Conservation (phyloP, 1,140 invertebrate species). For the Epicauta chinensis region DNA sequence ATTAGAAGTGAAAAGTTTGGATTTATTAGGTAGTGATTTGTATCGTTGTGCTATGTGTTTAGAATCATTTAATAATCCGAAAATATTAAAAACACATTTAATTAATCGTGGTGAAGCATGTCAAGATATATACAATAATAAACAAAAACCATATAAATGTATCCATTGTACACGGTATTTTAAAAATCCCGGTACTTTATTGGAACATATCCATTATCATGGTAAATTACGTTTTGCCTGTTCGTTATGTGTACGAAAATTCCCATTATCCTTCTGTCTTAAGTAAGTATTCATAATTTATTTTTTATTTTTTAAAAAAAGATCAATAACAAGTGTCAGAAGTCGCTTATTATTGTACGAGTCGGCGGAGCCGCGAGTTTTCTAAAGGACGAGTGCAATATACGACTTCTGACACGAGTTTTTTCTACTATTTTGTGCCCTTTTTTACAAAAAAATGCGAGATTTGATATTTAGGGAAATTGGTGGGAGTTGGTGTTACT, state of each 20-base stretch:
- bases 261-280: slow-evolving; percentile 13
- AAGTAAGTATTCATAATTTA: slow-evolving; percentile 22
- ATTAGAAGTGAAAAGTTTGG: slow-evolving; percentile 1
- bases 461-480: too few species aligned
- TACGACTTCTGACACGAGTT: too few species aligned
- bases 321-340: too few species aligned
- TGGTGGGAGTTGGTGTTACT: too few species aligned
- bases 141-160: slow-evolving; percentile 40
- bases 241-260: slow-evolving; percentile 43
- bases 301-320: too few species aligned
- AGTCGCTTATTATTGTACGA: too few species aligned
- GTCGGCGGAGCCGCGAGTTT: too few species aligned
- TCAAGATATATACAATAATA: slow-evolving; percentile 16
- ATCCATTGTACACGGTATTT: slow-evolving; percentile 49
- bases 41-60: slow-evolving; percentile 43
- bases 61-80: slow-evolving; percentile 32
- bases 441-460: too few species aligned
- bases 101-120: slow-evolving; percentile 33
- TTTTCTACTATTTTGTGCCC: too few species aligned
- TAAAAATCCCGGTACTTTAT: slow-evolving; percentile 34
- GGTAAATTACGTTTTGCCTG: slow-evolving; percentile 46
- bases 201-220: slow-evolving; percentile 42
- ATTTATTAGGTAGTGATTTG: slow-evolving; percentile 26
- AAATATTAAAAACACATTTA: slow-evolving; percentile 45
- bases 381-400: too few species aligned